Base-by-base conservation (phyloP, 2,113 vertebrate species). In the Salvelinus sp. region DNA sequence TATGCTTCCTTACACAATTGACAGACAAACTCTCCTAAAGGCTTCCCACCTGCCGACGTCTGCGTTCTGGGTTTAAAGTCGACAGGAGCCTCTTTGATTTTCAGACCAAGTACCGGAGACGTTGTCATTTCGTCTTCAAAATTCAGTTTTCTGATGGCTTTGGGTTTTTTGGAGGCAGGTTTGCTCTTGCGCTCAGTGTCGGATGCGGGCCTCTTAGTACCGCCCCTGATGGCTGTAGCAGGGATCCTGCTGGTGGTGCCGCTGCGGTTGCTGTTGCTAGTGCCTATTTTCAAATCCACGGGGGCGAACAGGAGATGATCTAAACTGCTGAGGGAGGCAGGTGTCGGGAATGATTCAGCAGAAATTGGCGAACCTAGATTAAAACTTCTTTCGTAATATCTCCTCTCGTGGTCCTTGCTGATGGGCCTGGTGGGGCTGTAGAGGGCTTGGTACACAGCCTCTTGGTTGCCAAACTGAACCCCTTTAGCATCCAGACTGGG, bases 1-100 rank as follows among this genome's bases (percentile, higher is more conserved):
- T 98, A 98, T 85, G 96, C 96, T 90, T 99, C 97, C 85, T 96
- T 98, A 84, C 97, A 99, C 76, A 99, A 94, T 92, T 99, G 97
- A 84, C 97, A 99, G 87, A 99, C 97, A 84, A 97, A 99, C 92
- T 98, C 97, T 67, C 96, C 97, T 63, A 99, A 81, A 12, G 96
- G 97, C 72, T 93, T 93, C 85, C 86, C 93, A 4, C 93, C 91
- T 47, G 85, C 90, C 14, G 88, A 76, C 30, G 91, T 89, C 62
- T 81, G 88, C 58, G 94, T 72, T 80, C 91, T 89, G 27, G 94
- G 93, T 69, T 95, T 94, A 74, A 90, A 79, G 66, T 97, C 96
- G 65, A 96, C 89, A 13, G 95, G 96, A 23, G 95, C 97, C 87
- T 98, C 97, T 92, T 99, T 99, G 93, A 99, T 99, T 92, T 94